Evolutionary conservation across 2,888 invertebrate genomes (phyloP).

Genomic region (Drosophila subquinaria): DNA sequence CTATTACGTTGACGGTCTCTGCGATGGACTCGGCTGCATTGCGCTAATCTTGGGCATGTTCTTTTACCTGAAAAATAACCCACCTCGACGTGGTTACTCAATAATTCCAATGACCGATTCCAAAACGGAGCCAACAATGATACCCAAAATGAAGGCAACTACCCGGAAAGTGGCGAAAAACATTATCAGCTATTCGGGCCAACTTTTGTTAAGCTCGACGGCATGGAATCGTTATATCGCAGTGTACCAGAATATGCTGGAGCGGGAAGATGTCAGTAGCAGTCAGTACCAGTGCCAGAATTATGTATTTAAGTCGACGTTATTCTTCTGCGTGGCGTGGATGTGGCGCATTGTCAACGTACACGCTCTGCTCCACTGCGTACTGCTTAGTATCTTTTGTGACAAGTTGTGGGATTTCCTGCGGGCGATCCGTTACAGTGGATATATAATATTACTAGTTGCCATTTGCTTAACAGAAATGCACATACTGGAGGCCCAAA

Average conservation of each 20-base stretch:
- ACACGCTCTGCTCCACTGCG: slow-evolving; percentile 91
- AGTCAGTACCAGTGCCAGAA: slow-evolving; percentile 87
- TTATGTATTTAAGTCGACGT: slow-evolving; percentile 89
- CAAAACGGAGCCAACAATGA: slow-evolving; percentile 86
- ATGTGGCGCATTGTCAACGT: slow-evolving; percentile 93
- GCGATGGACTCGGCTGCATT: slow-evolving; percentile 91
- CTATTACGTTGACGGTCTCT: slow-evolving; percentile 93
- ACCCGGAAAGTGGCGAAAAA: slow-evolving; percentile 89
- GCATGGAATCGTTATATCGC: slow-evolving; percentile 95
- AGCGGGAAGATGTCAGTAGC: slow-evolving; percentile 87
- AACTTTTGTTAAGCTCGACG: slow-evolving; percentile 90
- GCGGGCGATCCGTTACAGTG: slow-evolving; percentile 89
- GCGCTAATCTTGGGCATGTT: slow-evolving; percentile 90
- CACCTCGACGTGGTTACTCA: slow-evolving; percentile 90
- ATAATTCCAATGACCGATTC: slow-evolving; percentile 87
- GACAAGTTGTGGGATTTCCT: slow-evolving; percentile 93
- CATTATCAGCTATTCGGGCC: slow-evolving; percentile 89
- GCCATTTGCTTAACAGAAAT: slow-evolving; percentile 90
- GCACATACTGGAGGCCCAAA: slow-evolving; percentile 88
- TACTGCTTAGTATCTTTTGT: slow-evolving; percentile 92
- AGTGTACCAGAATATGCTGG: slow-evolving; percentile 91
- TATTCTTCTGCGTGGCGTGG: slow-evolving; percentile 91
- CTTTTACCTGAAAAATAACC: slow-evolving; percentile 90
- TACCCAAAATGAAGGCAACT: slow-evolving; percentile 89
- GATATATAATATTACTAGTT: slow-evolving; percentile 89